Evolutionary conservation across 2,113 vertebrate genomes (phyloP).

Genomic region (Riparia riparia): DNA sequence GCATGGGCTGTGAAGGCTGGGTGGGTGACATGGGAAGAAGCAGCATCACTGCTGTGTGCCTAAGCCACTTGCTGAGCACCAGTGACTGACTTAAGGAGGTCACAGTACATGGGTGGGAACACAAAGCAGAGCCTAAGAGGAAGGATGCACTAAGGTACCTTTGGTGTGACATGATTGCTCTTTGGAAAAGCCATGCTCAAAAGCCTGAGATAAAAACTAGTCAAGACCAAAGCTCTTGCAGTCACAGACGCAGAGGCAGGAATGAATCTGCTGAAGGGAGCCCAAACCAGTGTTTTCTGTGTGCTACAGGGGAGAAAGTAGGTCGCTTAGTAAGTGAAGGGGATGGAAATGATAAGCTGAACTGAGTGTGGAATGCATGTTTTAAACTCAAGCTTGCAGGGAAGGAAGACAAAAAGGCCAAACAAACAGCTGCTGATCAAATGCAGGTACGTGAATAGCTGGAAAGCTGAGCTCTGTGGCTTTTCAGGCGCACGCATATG

Average conservation of each 20-base stretch:
- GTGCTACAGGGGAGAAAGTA: background rate
- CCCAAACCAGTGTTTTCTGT: background rate
- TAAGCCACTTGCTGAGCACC: background rate
- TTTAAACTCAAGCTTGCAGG: background rate
- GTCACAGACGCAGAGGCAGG: background rate
- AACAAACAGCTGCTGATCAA: conserved; percentile 7
- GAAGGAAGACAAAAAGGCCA: background rate
- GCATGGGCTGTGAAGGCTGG: rapidly evolving
- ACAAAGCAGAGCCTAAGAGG: background rate
- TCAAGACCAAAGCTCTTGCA: background rate
- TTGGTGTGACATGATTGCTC: background rate
- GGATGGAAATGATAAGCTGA: background rate
- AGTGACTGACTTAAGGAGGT: background rate
- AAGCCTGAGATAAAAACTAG: background rate
- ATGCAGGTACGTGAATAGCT: background rate
- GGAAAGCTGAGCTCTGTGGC: background rate
- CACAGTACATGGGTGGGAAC: rapidly evolving
- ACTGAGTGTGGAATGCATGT: background rate
- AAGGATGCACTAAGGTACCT: background rate
- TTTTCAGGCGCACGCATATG: background rate
- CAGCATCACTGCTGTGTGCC: rapidly evolving
- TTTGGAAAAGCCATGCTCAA: background rate
- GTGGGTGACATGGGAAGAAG: background rate
- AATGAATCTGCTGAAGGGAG: background rate
- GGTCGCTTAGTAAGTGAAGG: background rate